A percentile compares a stretch with the other conserved stretches of the same genome.
These are phyloP conservation scores for Hoplias malabaricus DNA, from an alignment of 2,113 vertebrate genomes.

Conservation along the genomic window DNA sequence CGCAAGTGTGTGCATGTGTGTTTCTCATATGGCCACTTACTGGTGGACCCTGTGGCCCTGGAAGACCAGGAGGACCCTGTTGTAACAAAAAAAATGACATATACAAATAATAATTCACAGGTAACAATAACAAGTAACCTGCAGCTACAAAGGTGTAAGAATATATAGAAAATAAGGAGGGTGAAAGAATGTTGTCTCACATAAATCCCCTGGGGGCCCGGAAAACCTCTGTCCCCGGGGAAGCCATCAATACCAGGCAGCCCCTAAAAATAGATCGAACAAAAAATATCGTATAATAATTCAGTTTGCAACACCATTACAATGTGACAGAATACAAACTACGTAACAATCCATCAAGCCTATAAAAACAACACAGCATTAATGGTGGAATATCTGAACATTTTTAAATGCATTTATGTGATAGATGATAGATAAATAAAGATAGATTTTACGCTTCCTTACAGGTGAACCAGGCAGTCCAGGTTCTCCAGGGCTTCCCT, in stretches of 20 bases:
- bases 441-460: too few relatives aligned
- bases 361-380: too few relatives aligned
- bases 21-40: background rate
- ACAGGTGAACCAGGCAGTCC: background rate
- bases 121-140: too few relatives aligned
- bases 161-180: background rate
- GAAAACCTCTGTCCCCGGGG: background rate
- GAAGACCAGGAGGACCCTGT: slow-evolving; percentile 62
- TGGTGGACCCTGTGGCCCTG: slow-evolving; percentile 55
- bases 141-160: too few relatives aligned
- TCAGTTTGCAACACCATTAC: too few relatives aligned
- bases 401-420: too few relatives aligned
- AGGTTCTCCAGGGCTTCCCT: too few relatives aligned
- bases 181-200: background rate
- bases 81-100: background rate
- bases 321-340: too few relatives aligned
- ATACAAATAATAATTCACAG: background rate
- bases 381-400: too few relatives aligned
- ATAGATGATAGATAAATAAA: too few relatives aligned
- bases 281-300: background rate
- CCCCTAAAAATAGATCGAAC: background rate
- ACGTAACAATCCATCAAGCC: too few relatives aligned
- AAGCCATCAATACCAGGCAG: background rate
- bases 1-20: background rate
- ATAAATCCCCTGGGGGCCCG: background rate